Conservation (phyloP, 2,113 vertebrate species). For the Pollimyrus isidori region DNA sequence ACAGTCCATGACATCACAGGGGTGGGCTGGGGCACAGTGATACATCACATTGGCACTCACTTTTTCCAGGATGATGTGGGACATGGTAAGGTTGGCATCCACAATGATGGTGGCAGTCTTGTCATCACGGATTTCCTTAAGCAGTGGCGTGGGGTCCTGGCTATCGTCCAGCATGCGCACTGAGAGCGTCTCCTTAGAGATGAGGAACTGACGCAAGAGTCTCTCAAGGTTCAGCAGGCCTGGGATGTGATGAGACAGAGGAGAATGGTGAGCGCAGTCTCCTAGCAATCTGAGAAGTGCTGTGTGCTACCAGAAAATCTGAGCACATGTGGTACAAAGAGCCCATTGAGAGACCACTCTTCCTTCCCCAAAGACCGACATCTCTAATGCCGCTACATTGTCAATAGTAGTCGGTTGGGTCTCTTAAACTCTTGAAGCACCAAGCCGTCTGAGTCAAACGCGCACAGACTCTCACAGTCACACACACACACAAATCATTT, state of each 20-base stretch:
- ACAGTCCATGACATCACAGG: not conserved
- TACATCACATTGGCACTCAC: constrained; percentile 51
- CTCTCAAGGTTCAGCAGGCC: constrained; percentile 97
- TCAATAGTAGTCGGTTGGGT: not conserved
- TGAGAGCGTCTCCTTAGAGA: constrained; percentile 94
- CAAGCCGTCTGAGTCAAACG: not conserved
- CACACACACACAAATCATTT: not conserved
- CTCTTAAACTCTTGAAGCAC: not conserved
- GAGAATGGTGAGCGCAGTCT: not conserved
- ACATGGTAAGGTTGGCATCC: constrained; percentile 94
- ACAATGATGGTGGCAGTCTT: constrained; percentile 96
- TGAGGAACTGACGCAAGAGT: constrained; percentile 93
- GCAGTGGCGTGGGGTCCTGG: constrained; percentile 86
- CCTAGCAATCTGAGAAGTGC: not conserved
- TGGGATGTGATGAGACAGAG: constrained; percentile 39
- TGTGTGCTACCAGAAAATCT: not conserved
- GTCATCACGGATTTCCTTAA: constrained; percentile 96
- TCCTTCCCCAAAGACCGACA: not conserved
- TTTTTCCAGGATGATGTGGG: constrained; percentile 86
- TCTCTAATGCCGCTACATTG: not conserved
- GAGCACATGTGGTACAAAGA: not conserved
- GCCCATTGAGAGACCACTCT: not conserved
- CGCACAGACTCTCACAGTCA: not conserved
- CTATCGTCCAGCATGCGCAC: constrained; percentile 95
- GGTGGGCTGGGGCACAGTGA: not conserved